Evolutionary conservation across 2,113 vertebrate genomes (phyloP).

Genomic region (Equus przewalskii): DNA sequence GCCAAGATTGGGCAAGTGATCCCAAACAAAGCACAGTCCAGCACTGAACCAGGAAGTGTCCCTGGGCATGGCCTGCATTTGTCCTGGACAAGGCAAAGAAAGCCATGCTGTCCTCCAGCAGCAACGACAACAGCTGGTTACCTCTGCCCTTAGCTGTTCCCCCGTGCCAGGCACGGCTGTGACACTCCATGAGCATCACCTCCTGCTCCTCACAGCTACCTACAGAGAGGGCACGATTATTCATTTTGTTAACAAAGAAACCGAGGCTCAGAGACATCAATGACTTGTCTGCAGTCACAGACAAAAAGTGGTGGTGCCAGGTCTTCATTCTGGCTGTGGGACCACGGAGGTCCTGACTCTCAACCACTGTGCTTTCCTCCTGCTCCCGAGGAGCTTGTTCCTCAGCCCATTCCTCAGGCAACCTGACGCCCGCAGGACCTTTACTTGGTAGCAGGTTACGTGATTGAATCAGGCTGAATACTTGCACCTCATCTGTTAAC

Average conservation of each 20-base stretch:
- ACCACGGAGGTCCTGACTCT: not conserved
- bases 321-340: not conserved
- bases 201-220: not conserved
- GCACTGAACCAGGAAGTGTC: not conserved
- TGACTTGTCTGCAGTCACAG: not conserved
- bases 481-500: conserved; percentile 80
- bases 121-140: not conserved
- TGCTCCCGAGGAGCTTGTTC: not conserved
- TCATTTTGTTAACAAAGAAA: not conserved
- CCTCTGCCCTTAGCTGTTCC: not conserved
- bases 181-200: not conserved
- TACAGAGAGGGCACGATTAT: not conserved
- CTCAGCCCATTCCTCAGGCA: not conserved
- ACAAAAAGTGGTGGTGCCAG: not conserved
- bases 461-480: conserved; percentile 80
- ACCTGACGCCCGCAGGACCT: conserved; percentile 27
- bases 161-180: not conserved
- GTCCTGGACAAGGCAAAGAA: not conserved
- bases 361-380: not conserved
- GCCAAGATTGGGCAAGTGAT: not conserved
- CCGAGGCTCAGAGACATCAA: not conserved
- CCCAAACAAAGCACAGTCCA: not conserved
- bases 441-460: conserved; percentile 78
- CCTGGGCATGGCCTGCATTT: not conserved
- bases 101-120: not conserved